These are phyloP conservation scores for Phrixothrix hirtus DNA, from an alignment of 2,888 invertebrate species.

Conservation along the genomic window DNA sequence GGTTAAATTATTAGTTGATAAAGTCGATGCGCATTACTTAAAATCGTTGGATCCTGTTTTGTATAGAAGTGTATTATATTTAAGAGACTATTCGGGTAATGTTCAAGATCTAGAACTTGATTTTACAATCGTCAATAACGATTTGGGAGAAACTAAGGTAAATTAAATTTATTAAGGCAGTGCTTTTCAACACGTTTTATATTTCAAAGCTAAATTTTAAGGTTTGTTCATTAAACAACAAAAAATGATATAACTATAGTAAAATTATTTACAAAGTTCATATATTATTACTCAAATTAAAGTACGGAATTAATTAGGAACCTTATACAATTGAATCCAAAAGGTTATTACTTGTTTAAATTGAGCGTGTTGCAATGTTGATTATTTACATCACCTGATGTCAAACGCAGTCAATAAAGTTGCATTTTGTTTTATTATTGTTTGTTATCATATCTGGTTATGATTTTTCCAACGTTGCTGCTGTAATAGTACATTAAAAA, in stretches of 20 bases:
- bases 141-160: conserved; percentile 85
- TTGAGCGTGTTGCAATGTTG: too few relatives aligned
- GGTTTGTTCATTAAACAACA: neutral
- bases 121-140: conserved; percentile 89
- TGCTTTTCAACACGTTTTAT: neutral
- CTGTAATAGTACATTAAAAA: too few relatives aligned
- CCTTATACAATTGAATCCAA: too few relatives aligned
- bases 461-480: too few relatives aligned
- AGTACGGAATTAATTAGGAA: too few relatives aligned
- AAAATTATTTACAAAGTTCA: too few relatives aligned
- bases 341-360: too few relatives aligned
- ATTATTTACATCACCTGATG: too few relatives aligned
- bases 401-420: too few relatives aligned
- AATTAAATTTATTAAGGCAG: conserved; percentile 29
- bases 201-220: neutral
- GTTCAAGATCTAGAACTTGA: conserved; percentile 88
- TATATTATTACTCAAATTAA: too few relatives aligned
- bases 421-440: too few relatives aligned
- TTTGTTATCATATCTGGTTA: too few relatives aligned
- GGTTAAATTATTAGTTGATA: conserved; percentile 80
- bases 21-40: conserved; percentile 82
- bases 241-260: neutral
- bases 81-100: conserved; percentile 84
- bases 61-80: conserved; percentile 85
- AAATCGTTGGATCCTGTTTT: conserved; percentile 91